These are phyloP conservation scores for Sebastes itinus DNA, from an alignment of 2,797 vertebrate species.

Conservation along the genomic window DNA sequence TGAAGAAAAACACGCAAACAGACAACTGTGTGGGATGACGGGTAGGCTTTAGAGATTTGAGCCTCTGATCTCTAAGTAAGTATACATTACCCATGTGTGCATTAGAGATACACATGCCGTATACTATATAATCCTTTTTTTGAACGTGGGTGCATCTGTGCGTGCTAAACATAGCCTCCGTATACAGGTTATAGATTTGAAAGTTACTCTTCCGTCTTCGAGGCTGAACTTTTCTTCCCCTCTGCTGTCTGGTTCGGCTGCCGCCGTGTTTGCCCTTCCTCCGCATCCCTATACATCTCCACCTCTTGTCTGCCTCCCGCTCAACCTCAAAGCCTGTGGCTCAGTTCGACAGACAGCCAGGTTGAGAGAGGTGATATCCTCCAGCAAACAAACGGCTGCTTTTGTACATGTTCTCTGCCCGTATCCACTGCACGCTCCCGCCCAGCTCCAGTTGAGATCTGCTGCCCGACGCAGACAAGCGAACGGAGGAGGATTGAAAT, in stretches of 20 bases:
- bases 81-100: background rate
- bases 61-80: slow-evolving; percentile 25
- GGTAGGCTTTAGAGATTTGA: slow-evolving; percentile 38
- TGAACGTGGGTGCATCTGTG: slow-evolving; percentile 5
- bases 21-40: slow-evolving; percentile 16
- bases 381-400: slow-evolving; percentile 66
- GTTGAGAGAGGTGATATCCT: slow-evolving; percentile 65
- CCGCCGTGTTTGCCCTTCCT: slow-evolving; percentile 38
- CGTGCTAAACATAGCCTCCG: background rate
- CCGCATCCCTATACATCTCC: slow-evolving; percentile 38
- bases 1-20: background rate
- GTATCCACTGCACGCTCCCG: slow-evolving; percentile 20
- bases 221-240: slow-evolving; percentile 7
- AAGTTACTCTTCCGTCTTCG: background rate
- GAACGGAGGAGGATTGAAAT: background rate
- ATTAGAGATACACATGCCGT: background rate
- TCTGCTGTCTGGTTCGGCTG: slow-evolving; percentile 30
- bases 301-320: slow-evolving; percentile 53
- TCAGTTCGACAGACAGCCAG: slow-evolving; percentile 53
- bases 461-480: background rate
- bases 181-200: background rate
- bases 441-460: slow-evolving; percentile 26
- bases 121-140: background rate
- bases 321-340: slow-evolving; percentile 56
- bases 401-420: slow-evolving; percentile 56